Evolutionary conservation across 2,888 invertebrate species (phyloP), one percentile per base, ranked within the genome.

Genomic region (Heliconius sara): DNA sequence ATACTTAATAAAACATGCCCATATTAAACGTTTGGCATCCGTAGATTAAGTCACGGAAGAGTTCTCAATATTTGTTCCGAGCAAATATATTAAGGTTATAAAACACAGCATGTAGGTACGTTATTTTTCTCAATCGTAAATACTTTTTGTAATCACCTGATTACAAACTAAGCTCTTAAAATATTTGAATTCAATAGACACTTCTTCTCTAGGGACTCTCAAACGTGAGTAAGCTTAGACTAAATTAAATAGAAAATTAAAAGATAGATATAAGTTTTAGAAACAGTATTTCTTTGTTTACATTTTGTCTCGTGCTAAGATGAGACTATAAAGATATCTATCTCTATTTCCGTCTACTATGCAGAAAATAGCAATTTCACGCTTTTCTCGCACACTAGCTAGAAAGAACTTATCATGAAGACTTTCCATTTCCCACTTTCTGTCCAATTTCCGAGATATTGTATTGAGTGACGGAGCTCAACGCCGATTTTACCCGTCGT

Each of bases 1-100:
- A 52, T 57, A 30, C 52, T 72, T 72, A 72, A 73, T 73, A 57
- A 34, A 60, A 52, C 34, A 73, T 73, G 73, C 57, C 73, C 73
- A 60, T 73, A 60, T 60, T 57, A 47, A 63, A 80, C 76, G 65
- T 82, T 79, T 75, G 79, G 79, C 77, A 30, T 75, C 75, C 79
- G 75, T 73, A 77, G 74, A 67, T 30, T 47, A 25, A 77, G 63
- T 74, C 77, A 77, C 82, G 82, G 82, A 82, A 80, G 82, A 82
- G 77, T 79, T 82, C 79, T 79, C 84, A 78, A 83, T 90, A 88
- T 91, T 91, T 90, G 90, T 91, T 91, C 89, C 89, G 88, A 84
- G 85, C 84, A 83, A 85, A 86, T 80, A 78, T 25, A 76, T 80
- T 79, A 52, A 83, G 81, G 81, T 85, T 80, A 83, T 83, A 83